phyloP scores from a whole-genome alignment of 2,888 invertebrate genomes.

The Cactoblastis cactorum region DNA sequence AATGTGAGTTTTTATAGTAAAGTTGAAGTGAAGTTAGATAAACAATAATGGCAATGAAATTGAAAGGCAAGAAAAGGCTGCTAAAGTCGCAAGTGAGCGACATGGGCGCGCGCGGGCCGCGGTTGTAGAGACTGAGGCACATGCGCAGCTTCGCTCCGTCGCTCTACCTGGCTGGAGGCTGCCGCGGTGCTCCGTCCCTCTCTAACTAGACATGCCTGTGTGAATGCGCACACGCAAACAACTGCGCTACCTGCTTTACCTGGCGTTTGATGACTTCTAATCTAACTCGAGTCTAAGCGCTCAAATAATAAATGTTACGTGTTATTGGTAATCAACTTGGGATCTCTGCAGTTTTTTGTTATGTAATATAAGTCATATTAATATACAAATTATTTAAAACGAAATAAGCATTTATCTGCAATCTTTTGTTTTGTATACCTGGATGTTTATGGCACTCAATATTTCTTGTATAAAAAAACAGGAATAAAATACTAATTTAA shows the following conservation, averaged over 20 bases:
- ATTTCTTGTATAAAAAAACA: no score
- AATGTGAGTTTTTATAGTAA: not conserved
- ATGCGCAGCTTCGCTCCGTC: constrained; percentile 20
- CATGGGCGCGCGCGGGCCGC: constrained; percentile 65
- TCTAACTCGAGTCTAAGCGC: not conserved
- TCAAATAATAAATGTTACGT: not conserved
- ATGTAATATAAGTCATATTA: no score
- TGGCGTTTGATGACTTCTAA: constrained; percentile 1
- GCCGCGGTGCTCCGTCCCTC: constrained; percentile 51
- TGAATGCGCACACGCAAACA: constrained; percentile 24
- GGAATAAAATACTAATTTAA: no score
- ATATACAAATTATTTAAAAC: no score
- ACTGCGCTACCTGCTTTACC: constrained; percentile 1
- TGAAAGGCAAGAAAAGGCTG: not conserved
- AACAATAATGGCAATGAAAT: not conserved
- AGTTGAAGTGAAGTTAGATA: not conserved
- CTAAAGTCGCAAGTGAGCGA: constrained; percentile 28
- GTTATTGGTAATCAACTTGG: not conserved
- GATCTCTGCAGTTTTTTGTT: no score
- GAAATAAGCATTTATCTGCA: no score
- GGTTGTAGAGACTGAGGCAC: constrained; percentile 47
- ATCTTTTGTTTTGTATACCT: no score
- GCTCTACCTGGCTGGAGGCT: constrained; percentile 58
- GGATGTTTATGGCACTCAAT: no score
- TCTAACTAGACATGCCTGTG: constrained; percentile 52